A percentile compares a stretch with the other conserved stretches of the same genome.
Conservation (phyloP, 2,113 vertebrate genomes). For the Ceyx melanurus region DNA sequence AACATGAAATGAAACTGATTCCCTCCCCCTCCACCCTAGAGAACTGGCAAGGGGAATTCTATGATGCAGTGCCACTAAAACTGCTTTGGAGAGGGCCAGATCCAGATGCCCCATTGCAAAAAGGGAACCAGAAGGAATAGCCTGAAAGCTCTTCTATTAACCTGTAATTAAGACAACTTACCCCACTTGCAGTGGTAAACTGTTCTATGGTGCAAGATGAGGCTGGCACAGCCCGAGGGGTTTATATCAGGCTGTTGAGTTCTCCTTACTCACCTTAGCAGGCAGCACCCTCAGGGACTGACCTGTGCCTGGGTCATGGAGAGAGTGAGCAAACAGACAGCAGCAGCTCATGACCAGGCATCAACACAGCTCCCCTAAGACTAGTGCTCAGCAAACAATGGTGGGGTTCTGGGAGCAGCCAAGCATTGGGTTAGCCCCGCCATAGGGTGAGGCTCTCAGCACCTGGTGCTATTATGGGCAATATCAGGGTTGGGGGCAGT, state of each 20-base stretch:
- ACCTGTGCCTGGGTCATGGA: background rate
- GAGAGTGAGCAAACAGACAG: background rate
- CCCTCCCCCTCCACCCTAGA: background rate
- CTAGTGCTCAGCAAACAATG: background rate
- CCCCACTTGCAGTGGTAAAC: fast-evolving
- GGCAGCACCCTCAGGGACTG: background rate
- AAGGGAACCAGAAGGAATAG: background rate
- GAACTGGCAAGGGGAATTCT: background rate
- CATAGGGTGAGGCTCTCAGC: background rate
- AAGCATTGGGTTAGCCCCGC: background rate
- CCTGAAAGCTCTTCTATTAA: background rate
- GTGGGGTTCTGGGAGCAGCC: background rate
- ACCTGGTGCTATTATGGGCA: background rate
- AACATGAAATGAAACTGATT: background rate
- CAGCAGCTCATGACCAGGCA: fast-evolving
- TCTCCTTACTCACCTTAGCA: background rate
- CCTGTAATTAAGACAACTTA: background rate
- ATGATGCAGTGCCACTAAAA: background rate
- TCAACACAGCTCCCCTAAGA: fast-evolving
- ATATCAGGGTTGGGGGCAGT: background rate
- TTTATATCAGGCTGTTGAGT: background rate
- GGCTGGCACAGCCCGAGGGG: background rate
- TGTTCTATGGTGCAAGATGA: fast-evolving
- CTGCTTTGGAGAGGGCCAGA: background rate
- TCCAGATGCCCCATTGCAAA: background rate